Conservation (phyloP, 2,888 invertebrate species). For the Platerodrilus igneus region DNA sequence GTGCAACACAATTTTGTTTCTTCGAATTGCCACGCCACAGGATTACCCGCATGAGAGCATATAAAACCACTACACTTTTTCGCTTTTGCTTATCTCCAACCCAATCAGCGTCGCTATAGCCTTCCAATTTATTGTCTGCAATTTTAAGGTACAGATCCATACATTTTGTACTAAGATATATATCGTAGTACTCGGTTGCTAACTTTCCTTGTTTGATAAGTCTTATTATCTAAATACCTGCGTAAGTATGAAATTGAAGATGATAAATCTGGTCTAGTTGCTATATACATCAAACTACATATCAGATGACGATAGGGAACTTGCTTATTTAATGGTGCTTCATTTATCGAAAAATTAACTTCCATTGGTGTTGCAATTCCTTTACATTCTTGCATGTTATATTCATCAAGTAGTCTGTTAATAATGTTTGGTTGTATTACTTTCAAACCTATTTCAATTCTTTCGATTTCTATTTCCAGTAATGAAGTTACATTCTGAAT, state of each 20-base stretch:
- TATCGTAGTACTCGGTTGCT: constrained; percentile 8
- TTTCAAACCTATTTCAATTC: too few relatives aligned
- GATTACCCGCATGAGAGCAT: too few relatives aligned
- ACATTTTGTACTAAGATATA: constrained; percentile 6
- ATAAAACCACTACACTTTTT: too few relatives aligned
- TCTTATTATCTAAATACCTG: constrained; percentile 7
- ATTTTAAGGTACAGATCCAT: constrained; percentile 1
- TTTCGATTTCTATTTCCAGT: too few relatives aligned
- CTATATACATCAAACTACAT: constrained; percentile 14
- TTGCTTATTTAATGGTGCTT: constrained; percentile 4
- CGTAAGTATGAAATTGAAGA: constrained; percentile 1
- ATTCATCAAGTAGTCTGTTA: too few relatives aligned
- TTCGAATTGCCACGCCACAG: constrained; percentile 24
- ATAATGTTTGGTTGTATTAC: too few relatives aligned
- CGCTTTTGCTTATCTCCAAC: constrained; percentile 17
- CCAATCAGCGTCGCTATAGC: constrained; percentile 23
- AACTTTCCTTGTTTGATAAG: not conserved
- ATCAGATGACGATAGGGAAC: constrained; percentile 13
- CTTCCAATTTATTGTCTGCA: constrained; percentile 5
- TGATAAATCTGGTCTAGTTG: constrained; percentile 14
- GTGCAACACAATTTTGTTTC: constrained; percentile 25
- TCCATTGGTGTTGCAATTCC: too few relatives aligned
- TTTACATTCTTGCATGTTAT: too few relatives aligned
- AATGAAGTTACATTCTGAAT: too few relatives aligned
- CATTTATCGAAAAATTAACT: constrained; percentile 8